A percentile compares a stretch with the other conserved stretches of the same genome.
Conservation (phyloP, 1,140 invertebrate genomes). For the Megalonaias nervosa region DNA sequence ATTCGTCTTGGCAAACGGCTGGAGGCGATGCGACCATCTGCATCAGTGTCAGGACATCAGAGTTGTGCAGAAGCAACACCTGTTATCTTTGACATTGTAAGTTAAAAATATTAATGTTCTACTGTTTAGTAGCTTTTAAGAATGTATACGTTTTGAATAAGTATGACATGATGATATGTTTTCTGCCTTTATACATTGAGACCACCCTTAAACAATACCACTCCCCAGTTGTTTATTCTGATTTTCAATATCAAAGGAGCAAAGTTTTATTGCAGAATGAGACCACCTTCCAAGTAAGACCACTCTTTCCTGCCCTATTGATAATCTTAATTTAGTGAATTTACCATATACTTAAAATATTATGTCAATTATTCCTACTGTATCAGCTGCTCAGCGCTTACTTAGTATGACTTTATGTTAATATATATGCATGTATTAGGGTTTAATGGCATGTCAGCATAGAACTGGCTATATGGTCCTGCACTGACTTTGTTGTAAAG, state of each 20-base stretch:
- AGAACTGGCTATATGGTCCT: too few relatives aligned
- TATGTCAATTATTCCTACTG: too few relatives aligned
- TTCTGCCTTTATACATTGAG: neutral
- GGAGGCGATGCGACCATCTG: conserved; percentile 56
- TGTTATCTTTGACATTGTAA: conserved; percentile 64
- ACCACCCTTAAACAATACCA: neutral
- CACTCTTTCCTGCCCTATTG: too few relatives aligned
- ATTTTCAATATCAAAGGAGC: neutral
- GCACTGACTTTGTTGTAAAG: too few relatives aligned
- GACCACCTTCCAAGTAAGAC: too few relatives aligned
- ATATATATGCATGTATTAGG: too few relatives aligned
- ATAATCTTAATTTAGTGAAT: too few relatives aligned
- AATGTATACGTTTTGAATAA: neutral
- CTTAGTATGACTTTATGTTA: too few relatives aligned
- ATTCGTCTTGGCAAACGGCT: conserved; percentile 56
- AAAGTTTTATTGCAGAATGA: neutral
- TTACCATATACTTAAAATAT: too few relatives aligned
- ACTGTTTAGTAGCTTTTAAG: neutral
- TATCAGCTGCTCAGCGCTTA: too few relatives aligned
- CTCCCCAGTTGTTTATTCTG: neutral
- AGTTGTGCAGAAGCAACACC: conserved; percentile 60
- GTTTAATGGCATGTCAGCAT: too few relatives aligned
- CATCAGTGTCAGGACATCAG: conserved; percentile 57
- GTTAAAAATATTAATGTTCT: conserved; percentile 13
- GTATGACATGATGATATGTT: neutral